These are phyloP conservation scores for Guaruba guarouba DNA, from an alignment of 2,113 vertebrate genomes.

Conservation along the genomic window DNA sequence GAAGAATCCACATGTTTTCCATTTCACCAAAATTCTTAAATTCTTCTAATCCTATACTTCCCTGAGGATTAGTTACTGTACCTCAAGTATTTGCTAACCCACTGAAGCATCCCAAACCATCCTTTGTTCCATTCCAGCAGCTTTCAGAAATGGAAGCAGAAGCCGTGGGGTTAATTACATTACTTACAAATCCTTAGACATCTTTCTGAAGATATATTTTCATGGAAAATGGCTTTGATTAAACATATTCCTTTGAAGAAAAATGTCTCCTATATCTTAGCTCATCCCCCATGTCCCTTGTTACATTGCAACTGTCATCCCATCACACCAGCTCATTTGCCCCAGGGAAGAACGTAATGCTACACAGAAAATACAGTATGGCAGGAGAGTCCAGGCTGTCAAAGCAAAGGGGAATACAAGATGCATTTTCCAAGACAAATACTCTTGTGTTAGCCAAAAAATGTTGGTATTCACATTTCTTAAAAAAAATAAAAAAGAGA, in stretches of 20 bases:
- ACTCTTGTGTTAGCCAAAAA: not conserved
- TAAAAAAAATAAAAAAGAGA: not conserved
- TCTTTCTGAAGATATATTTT: not conserved
- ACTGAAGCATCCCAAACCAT: not conserved
- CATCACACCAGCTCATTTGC: not conserved
- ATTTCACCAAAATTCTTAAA: not conserved
- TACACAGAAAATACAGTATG: not conserved
- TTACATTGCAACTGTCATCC: not conserved
- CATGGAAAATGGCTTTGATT: not conserved
- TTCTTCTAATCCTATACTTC: not conserved
- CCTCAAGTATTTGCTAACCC: not conserved
- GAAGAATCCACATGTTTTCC: not conserved
- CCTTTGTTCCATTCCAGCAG: not conserved
- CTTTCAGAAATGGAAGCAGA: not conserved
- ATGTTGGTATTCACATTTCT: not conserved
- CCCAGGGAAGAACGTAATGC: not conserved
- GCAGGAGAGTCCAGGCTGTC: not conserved
- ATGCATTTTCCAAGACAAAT: not conserved
- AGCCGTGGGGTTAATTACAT: not conserved
- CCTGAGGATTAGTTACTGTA: not conserved
- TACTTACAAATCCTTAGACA: not conserved
- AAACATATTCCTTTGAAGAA: not conserved
- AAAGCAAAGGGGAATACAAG: not conserved
- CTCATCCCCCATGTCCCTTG: not conserved
- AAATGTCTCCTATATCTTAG: not conserved